phyloP scores from a whole-genome alignment of 2,888 invertebrate genomes.

The Hedya salicella region DNA sequence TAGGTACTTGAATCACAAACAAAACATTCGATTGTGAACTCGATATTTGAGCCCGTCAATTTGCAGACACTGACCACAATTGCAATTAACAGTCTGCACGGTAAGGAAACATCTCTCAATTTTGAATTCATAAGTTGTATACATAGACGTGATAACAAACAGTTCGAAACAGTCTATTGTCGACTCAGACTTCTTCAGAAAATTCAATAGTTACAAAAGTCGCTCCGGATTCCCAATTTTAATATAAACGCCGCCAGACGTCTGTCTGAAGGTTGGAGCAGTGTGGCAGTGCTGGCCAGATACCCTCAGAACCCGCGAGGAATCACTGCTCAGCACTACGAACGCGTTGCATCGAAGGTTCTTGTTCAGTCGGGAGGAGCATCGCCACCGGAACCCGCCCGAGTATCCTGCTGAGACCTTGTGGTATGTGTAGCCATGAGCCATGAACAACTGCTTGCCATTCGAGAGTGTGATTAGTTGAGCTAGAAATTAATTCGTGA shows the following conservation, averaged over 20 bases:
- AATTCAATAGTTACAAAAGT: neutral
- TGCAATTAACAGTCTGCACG: neutral
- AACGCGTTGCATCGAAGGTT: constrained; percentile 13
- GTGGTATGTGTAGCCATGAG: constrained; percentile 30
- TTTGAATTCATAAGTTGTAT: too few species aligned
- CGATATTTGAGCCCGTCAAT: neutral
- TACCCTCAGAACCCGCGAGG: neutral
- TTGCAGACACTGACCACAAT: neutral
- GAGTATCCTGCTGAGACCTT: constrained; percentile 9
- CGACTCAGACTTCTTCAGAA: too few species aligned
- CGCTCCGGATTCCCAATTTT: constrained; percentile 14
- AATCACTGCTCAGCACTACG: constrained; percentile 14
- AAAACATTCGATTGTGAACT: neutral
- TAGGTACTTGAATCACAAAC: too few species aligned
- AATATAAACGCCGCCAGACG: constrained; percentile 11
- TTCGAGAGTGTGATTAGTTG: constrained; percentile 9
- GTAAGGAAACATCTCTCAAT: too few species aligned
- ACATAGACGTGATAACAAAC: neutral
- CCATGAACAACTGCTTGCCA: constrained; percentile 16
- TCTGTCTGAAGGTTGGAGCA: neutral
- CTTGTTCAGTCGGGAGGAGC: constrained; percentile 9
- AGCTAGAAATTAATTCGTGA: constrained; percentile 8
- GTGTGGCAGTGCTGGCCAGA: constrained; percentile 18
- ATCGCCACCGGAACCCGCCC: constrained; percentile 18
- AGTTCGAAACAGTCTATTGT: neutral